Percentiles rank a stretch among this genome's conserved stretches.
Evolutionary conservation across 1,140 invertebrate genomes (phyloP).

Genomic region (Pentalonia nigronervosa): DNA sequence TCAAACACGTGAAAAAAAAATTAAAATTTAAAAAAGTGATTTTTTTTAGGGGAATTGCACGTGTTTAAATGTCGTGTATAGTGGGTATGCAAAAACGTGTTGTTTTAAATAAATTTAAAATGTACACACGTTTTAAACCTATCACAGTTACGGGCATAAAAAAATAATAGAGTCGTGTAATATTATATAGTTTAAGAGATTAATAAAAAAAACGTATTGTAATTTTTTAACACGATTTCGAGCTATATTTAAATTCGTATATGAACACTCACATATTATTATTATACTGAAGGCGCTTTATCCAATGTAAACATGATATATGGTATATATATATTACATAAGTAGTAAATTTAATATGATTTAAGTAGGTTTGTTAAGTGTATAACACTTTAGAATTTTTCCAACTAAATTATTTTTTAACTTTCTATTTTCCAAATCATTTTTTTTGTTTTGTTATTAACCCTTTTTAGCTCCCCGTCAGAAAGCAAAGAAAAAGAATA

Average conservation of each 20-base stretch:
- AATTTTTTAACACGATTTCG: neutral
- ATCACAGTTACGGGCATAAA: neutral
- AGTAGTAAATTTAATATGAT: neutral
- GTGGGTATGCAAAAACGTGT: neutral
- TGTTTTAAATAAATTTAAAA: neutral
- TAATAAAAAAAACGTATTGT: neutral
- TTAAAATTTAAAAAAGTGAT: too few species aligned
- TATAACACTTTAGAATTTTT: neutral
- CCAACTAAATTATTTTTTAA: neutral
- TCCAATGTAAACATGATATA: neutral
- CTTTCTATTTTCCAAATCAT: neutral
- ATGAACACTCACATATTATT: neutral
- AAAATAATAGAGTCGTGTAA: neutral
- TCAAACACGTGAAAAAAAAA: too few species aligned
- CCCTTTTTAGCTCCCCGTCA: neutral
- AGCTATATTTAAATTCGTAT: neutral
- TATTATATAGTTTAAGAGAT: neutral
- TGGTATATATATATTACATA: neutral
- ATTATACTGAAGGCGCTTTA: neutral
- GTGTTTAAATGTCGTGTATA: neutral
- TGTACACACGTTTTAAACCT: neutral
- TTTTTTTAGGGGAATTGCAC: neutral
- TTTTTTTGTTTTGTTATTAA: neutral
- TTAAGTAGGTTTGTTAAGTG: neutral
- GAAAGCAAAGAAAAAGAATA: neutral